A percentile compares a stretch with the other conserved stretches of the same genome.
Evolutionary conservation across 2,888 invertebrate genomes (phyloP).

Genomic region (Hirtodrosophila confusa): DNA sequence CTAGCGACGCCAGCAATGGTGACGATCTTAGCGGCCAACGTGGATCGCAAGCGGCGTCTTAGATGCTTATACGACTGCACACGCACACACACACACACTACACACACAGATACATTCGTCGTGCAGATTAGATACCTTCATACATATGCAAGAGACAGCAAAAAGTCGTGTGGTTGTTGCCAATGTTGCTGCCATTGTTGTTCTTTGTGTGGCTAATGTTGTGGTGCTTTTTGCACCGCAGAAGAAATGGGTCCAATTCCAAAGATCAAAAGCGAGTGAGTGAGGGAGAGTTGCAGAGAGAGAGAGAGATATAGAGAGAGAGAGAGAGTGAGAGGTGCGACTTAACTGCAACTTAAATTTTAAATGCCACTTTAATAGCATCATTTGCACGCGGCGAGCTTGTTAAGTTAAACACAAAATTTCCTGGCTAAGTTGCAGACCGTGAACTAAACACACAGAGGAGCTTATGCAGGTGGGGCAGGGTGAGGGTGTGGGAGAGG

Average conservation of each 20-base stretch:
- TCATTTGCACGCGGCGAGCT: slow-evolving; percentile 81
- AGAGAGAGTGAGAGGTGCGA: slow-evolving; percentile 56
- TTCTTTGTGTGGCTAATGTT: slow-evolving; percentile 50
- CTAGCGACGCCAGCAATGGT: slow-evolving; percentile 63
- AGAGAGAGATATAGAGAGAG: slow-evolving; percentile 1
- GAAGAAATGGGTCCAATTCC: slow-evolving; percentile 59
- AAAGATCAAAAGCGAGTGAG: slow-evolving; percentile 53
- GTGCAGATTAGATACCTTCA: slow-evolving; percentile 72
- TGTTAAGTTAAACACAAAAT: slow-evolving; percentile 60
- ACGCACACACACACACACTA: slow-evolving; percentile 30
- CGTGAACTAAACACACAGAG: background rate
- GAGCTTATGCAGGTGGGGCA: background rate
- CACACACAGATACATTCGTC: slow-evolving; percentile 32
- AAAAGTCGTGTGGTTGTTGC: slow-evolving; percentile 56
- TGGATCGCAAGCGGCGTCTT: slow-evolving; percentile 75
- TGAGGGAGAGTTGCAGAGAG: slow-evolving; percentile 9
- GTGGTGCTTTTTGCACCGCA: slow-evolving; percentile 28
- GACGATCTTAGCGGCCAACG: slow-evolving; percentile 73
- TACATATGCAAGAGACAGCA: slow-evolving; percentile 71
- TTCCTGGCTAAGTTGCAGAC: slow-evolving; percentile 17
- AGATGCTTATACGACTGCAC: slow-evolving; percentile 66
- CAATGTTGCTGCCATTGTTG: slow-evolving; percentile 54
- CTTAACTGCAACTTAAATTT: slow-evolving; percentile 77
- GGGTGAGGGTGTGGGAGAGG: no score
- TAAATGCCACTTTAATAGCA: slow-evolving; percentile 82